Evolutionary conservation across 2,888 invertebrate species (phyloP).

Genomic region (Harpalus rubripes): DNA sequence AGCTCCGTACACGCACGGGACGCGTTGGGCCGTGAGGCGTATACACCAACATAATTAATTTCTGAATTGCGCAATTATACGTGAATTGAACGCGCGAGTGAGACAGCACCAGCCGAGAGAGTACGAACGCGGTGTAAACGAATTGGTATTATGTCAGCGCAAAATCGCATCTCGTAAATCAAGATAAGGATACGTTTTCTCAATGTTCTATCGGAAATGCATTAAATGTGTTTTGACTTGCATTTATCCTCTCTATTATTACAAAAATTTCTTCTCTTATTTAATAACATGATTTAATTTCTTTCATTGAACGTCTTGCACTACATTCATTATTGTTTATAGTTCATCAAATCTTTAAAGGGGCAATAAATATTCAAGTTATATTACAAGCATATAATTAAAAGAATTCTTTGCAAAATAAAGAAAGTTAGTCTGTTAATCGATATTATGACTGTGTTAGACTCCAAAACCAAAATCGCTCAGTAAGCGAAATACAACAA

Average conservation of each 20-base stretch:
- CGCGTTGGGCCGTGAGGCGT: slow-evolving; percentile 48
- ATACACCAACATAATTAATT: slow-evolving; percentile 57
- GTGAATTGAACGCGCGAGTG: slow-evolving; percentile 59
- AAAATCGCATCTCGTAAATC: slow-evolving; percentile 58
- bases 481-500: too few species aligned
- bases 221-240: slow-evolving; percentile 35
- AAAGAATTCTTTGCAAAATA: too few species aligned
- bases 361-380: too few species aligned
- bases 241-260: neutral
- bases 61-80: slow-evolving; percentile 63
- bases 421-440: too few species aligned
- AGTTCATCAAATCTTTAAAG: too few species aligned
- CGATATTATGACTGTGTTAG: too few species aligned
- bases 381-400: too few species aligned
- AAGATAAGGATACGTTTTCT: slow-evolving; percentile 64
- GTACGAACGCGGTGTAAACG: slow-evolving; percentile 29
- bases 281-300: neutral
- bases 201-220: slow-evolving; percentile 48
- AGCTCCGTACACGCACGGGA: slow-evolving; percentile 15
- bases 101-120: slow-evolving; percentile 35
- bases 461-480: too few species aligned
- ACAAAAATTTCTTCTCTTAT: neutral
- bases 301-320: too few species aligned
- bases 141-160: slow-evolving; percentile 61
- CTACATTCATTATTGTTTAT: too few species aligned